phyloP scores from a whole-genome alignment of 2,797 vertebrate genomes.

The Atherinosoma microstoma region DNA sequence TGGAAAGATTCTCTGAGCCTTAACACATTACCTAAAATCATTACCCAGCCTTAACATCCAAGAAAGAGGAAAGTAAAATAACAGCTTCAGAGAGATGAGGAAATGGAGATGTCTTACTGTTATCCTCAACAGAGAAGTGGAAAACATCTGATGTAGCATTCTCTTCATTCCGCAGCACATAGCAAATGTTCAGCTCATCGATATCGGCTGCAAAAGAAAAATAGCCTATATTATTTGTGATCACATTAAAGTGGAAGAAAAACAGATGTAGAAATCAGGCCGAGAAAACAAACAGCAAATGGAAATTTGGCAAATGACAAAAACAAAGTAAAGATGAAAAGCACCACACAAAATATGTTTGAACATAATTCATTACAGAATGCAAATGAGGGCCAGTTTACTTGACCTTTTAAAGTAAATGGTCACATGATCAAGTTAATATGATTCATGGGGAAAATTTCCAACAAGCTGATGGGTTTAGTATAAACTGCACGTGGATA shows the following conservation, averaged over 20 bases:
- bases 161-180: conserved; percentile 85
- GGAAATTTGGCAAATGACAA: conserved; percentile 8
- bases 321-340: conserved; percentile 24
- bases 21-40: background rate
- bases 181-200: conserved; percentile 92
- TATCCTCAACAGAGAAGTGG: conserved; percentile 90
- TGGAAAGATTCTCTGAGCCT: conserved; percentile 26
- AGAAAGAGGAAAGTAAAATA: background rate
- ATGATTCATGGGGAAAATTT: conserved; percentile 41
- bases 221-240: background rate
- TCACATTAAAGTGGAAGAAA: background rate
- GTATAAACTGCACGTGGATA: conserved; percentile 18
- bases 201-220: conserved; percentile 87
- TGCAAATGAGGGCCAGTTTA: conserved; percentile 28
- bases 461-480: conserved; percentile 35
- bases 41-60: background rate
- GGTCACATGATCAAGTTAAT: conserved; percentile 6
- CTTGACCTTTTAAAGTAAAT: conserved; percentile 21
- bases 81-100: background rate
- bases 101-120: conserved; percentile 77
- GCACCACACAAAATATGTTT: conserved; percentile 29
- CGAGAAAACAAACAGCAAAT: background rate
- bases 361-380: conserved; percentile 30
- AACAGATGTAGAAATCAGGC: background rate
- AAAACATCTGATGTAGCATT: conserved; percentile 91